These are phyloP conservation scores for Sesamia inferens DNA, from an alignment of 2,888 invertebrate species.

Conservation along the genomic window DNA sequence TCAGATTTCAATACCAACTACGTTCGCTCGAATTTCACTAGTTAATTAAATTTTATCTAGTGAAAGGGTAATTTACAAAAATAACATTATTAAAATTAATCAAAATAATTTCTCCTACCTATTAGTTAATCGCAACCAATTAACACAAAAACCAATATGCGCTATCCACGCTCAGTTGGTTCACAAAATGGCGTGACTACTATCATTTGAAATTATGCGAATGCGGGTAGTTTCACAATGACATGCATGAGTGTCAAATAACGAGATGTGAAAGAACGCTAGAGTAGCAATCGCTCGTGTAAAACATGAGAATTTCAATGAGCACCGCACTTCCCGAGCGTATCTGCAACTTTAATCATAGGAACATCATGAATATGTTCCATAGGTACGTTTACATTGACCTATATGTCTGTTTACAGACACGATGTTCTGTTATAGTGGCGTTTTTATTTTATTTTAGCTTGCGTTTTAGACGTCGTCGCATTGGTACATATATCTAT, in stretches of 20 bases:
- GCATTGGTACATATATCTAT: too few relatives aligned
- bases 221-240: conserved; percentile 34
- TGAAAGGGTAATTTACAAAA: background rate
- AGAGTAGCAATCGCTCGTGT: conserved; percentile 37
- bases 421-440: background rate
- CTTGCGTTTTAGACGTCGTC: background rate
- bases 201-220: conserved; percentile 44
- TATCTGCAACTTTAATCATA: conserved; percentile 30
- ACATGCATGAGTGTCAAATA: conserved; percentile 47
- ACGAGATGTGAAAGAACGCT: conserved; percentile 51
- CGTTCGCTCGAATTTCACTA: background rate
- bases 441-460: background rate
- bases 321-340: conserved; percentile 27
- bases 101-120: background rate
- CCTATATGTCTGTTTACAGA: conserved; percentile 3
- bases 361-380: conserved; percentile 24
- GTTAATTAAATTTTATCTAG: background rate
- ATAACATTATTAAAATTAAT: background rate
- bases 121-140: conserved; percentile 16
- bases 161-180: conserved; percentile 36
- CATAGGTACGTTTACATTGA: background rate
- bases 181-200: conserved; percentile 38
- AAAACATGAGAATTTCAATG: conserved; percentile 49
- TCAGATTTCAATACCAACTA: too few relatives aligned
- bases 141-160: conserved; percentile 27